These are phyloP conservation scores for Echiichthys vipera DNA, from an alignment of 2,797 vertebrate species.

Conservation along the genomic window DNA sequence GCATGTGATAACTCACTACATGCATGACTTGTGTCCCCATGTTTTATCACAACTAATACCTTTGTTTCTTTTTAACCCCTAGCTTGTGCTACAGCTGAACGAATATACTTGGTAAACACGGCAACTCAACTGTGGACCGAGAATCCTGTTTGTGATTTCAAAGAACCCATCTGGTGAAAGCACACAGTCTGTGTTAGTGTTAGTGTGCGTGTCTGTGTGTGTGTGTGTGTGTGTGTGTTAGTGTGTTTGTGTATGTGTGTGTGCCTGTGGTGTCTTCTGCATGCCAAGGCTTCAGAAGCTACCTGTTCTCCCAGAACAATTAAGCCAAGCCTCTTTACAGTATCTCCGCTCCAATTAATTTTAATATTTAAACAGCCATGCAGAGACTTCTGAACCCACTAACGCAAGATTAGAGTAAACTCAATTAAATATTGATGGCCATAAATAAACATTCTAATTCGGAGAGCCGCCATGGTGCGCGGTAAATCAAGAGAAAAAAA, in stretches of 20 bases:
- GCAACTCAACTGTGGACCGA: conserved; percentile 24
- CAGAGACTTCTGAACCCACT: conserved; percentile 80
- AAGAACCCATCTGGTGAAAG: conserved; percentile 46
- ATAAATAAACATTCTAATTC: conserved; percentile 87
- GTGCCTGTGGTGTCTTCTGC: conserved; percentile 23
- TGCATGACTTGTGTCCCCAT: not conserved
- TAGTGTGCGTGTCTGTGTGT: not conserved
- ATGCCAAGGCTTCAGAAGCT: conserved; percentile 55
- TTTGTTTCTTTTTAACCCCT: conserved; percentile 5
- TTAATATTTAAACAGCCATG: conserved; percentile 86
- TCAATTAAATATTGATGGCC: conserved; percentile 87
- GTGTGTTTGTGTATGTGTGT: conserved; percentile 20
- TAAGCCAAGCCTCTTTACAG: conserved; percentile 81
- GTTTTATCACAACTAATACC: conserved; percentile 7
- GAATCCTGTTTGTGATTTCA: conserved; percentile 42
- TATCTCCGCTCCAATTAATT: conserved; percentile 84
- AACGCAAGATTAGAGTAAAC: conserved; percentile 84
- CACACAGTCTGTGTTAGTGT: conserved; percentile 21
- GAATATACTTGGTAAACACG: conserved; percentile 27
- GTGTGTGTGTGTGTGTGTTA: conserved; percentile 28
- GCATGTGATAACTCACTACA: not conserved
- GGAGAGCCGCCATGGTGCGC: conserved; percentile 59
- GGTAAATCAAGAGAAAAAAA: conserved; percentile 66
- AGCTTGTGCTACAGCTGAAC: conserved; percentile 29
- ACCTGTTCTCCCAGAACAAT: conserved; percentile 82